A percentile compares a stretch with the other conserved stretches of the same genome.
Evolutionary conservation across 2,113 vertebrate species (phyloP).

Genomic region (Chaenocephalus aceratus): DNA sequence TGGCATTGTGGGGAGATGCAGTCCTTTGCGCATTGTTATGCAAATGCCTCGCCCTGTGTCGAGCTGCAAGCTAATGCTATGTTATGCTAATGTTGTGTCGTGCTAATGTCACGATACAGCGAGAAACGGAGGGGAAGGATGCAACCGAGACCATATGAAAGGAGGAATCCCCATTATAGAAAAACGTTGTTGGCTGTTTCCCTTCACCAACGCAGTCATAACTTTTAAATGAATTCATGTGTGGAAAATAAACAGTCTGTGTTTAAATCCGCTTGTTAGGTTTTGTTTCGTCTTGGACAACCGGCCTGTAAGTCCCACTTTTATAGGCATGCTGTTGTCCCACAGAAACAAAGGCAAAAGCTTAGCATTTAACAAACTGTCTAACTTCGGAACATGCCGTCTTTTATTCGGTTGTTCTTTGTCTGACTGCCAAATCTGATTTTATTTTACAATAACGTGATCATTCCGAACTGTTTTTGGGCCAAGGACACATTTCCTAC

Average conservation of each 20-base stretch:
- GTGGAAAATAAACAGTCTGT: not conserved
- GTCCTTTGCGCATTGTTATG: slow-evolving; percentile 64
- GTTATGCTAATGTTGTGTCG: slow-evolving; percentile 72
- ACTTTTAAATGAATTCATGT: slow-evolving; percentile 7
- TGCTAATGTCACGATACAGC: slow-evolving; percentile 47
- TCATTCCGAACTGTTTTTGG: not conserved
- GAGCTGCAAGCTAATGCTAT: slow-evolving; percentile 64
- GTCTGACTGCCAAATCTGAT: not conserved
- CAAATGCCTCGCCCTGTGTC: slow-evolving; percentile 59
- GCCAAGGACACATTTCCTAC: not conserved
- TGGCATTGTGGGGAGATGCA: slow-evolving; percentile 46
- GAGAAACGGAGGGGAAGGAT: slow-evolving; percentile 16
- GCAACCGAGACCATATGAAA: slow-evolving; percentile 15
- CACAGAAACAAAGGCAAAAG: slow-evolving; percentile 16
- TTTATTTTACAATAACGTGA: not conserved
- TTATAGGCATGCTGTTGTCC: slow-evolving; percentile 10
- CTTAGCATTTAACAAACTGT: not conserved
- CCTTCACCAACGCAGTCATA: not conserved
- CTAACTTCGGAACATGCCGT: not conserved
- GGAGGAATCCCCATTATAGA: not conserved
- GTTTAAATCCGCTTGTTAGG: not conserved
- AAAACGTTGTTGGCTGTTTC: not conserved
- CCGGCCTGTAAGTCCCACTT: not conserved
- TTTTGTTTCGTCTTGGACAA: slow-evolving; percentile 18
- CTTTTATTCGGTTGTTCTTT: not conserved